phyloP scores from a whole-genome alignment of 2,113 vertebrate species.

The Piprites chloris region DNA sequence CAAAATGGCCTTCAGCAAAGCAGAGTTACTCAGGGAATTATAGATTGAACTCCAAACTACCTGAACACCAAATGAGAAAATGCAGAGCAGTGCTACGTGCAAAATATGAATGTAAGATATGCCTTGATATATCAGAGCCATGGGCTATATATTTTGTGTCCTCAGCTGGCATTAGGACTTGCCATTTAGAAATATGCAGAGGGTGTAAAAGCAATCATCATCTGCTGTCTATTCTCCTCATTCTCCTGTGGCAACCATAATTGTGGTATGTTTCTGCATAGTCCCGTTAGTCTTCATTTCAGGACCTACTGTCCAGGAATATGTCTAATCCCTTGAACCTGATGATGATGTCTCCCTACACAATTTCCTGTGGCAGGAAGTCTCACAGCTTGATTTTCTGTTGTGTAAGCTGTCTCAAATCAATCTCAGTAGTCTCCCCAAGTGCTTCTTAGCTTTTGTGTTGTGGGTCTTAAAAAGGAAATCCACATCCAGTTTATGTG shows the following conservation, averaged over 20 bases:
- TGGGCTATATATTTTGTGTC: not conserved
- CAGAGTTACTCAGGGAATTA: not conserved
- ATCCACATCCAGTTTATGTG: not conserved
- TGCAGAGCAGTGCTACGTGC: not conserved
- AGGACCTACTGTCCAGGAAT: not conserved
- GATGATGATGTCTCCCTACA: rapidly evolving
- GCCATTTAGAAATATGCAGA: not conserved
- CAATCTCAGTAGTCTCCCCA: not conserved
- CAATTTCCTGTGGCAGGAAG: not conserved
- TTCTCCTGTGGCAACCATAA: not conserved
- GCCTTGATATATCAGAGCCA: not conserved
- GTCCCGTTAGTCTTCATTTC: not conserved
- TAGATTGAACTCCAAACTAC: not conserved
- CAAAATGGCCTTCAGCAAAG: not conserved
- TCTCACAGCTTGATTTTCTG: not conserved
- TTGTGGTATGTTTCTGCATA: not conserved
- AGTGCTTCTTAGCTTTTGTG: not conserved
- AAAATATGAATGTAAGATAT: not conserved
- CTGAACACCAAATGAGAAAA: not conserved
- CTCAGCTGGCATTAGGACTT: not conserved
- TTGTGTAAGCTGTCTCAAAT: not conserved
- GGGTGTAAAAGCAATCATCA: not conserved
- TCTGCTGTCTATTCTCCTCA: not conserved
- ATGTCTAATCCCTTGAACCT: not conserved
- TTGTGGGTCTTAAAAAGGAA: not conserved